These are phyloP conservation scores for Masticophis lateralis DNA, from an alignment of 2,797 vertebrate species.

Conservation along the genomic window DNA sequence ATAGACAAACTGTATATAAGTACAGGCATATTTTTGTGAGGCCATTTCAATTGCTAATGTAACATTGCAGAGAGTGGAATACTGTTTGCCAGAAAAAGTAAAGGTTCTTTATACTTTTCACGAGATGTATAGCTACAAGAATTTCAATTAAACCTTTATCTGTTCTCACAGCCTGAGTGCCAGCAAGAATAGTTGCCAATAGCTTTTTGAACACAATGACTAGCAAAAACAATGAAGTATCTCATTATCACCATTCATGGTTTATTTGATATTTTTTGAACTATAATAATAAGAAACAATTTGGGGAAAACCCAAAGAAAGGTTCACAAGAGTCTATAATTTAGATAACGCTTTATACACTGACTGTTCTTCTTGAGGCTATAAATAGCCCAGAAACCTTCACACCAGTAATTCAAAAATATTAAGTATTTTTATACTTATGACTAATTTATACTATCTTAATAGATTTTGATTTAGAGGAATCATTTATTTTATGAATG, in stretches of 20 bases:
- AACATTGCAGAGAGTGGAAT: not conserved
- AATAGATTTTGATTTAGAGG: not conserved
- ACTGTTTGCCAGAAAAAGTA: not conserved
- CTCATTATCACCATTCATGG: slow-evolving; percentile 9
- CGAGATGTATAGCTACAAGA: not conserved
- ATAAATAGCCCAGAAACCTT: not conserved
- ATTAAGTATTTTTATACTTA: not conserved
- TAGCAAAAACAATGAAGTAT: slow-evolving; percentile 8
- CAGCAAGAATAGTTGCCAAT: slow-evolving; percentile 22
- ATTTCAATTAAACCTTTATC: not conserved
- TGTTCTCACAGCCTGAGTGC: not conserved
- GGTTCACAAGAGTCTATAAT: not conserved
- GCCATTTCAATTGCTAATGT: not conserved
- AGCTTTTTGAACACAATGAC: slow-evolving; percentile 27
- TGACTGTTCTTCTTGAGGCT: slow-evolving; percentile 7
- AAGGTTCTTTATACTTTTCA: slow-evolving; percentile 11
- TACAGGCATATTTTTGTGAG: not conserved
- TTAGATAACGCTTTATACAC: not conserved
- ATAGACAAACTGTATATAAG: not conserved
- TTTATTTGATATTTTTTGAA: slow-evolving; percentile 24
- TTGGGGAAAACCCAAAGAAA: slow-evolving; percentile 1
- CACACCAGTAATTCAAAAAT: not conserved
- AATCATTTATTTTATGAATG: not conserved
- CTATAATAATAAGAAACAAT: slow-evolving; percentile 6
- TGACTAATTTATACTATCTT: not conserved